These are phyloP conservation scores for Denticeps clupeoides DNA, from an alignment of 2,797 vertebrate genomes.

Conservation along the genomic window DNA sequence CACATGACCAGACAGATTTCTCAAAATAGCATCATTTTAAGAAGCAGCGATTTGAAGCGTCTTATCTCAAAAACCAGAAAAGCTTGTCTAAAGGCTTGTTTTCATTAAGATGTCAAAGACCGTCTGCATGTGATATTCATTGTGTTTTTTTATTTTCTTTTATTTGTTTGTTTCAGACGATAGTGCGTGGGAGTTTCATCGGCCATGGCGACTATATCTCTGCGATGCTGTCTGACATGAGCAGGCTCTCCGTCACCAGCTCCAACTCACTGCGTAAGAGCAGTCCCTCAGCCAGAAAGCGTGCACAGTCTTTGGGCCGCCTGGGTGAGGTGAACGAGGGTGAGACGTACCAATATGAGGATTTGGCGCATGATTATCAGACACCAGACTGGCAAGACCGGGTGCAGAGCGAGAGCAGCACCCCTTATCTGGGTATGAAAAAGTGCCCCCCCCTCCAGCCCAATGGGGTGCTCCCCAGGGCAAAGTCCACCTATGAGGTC, in stretches of 20 bases:
- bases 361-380: slow-evolving; percentile 66
- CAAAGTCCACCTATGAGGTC: slow-evolving; percentile 76
- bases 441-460: slow-evolving; percentile 64
- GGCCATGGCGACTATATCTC: slow-evolving; percentile 87
- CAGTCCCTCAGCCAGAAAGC: slow-evolving; percentile 79
- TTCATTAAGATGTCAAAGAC: no score
- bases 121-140: no score
- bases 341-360: slow-evolving; percentile 77
- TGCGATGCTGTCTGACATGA: slow-evolving; percentile 88
- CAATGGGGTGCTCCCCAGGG: slow-evolving; percentile 75
- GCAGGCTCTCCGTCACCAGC: slow-evolving; percentile 89
- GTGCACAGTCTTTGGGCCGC: slow-evolving; percentile 84
- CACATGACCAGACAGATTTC: no score
- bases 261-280: slow-evolving; percentile 88
- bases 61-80: not conserved
- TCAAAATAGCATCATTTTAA: slow-evolving; percentile 18
- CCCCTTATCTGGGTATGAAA: slow-evolving; percentile 71
- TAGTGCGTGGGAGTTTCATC: slow-evolving; percentile 85
- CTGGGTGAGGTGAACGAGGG: slow-evolving; percentile 78
- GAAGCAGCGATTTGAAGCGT: slow-evolving; percentile 10
- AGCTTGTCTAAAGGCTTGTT: no score
- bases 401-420: slow-evolving; percentile 70
- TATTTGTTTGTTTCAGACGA: slow-evolving; percentile 61
- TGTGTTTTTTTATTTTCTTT: no score
- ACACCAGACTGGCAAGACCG: slow-evolving; percentile 57